Base-by-base conservation (phyloP, 2,888 invertebrate genomes). In the Drosophila histrio region DNA sequence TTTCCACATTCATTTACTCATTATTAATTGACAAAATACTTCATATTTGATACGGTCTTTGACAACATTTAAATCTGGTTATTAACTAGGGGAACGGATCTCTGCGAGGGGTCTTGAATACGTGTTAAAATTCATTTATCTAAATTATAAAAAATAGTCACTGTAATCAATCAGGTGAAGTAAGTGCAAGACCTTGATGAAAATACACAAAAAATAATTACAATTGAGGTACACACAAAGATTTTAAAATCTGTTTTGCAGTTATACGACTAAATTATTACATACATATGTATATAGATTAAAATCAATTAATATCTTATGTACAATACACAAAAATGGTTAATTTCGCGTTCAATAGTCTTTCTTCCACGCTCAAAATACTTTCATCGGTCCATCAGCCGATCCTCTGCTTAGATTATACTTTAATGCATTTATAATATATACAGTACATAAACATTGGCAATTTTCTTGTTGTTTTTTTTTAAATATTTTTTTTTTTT, bases 191-290 rank as follows among this genome's bases (percentile, higher is more conserved):
- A 60, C 46, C 34, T 65, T 62, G 32, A 46, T 71, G 50, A 88
- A 71, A 79, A 79, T 66, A 54, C 43, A 78, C 57, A 62, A 63
- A 77, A 68, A 72, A 65, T 83, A 77, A 86, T 83, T 88, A 88
- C 85, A 84, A 88, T 88, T 84, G 84, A 84, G 84, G 84, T 84
- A 84, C 88, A 87, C 77, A 88, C 77, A 79, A 70, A 84, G 72
- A 80, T 80, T 75, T 82, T 56, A 74, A 86, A 83, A 83, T 87
- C 88, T 53, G 72, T 61, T 72, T 83, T 83, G 82, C 67, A 79
- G 70, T 71, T 79, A 75, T 83, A 83, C 70, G 79, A 73, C 68
- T 75, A 73, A 78, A 77, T 77, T 58, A 70, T 81, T 86, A 80
- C 56, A 54, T 72, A 63, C 61, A 70, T 59, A 58, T 68, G 56